These are phyloP conservation scores for Leptinotarsa undecemlineata DNA, from an alignment of 1,140 invertebrate genomes.

Conservation along the genomic window DNA sequence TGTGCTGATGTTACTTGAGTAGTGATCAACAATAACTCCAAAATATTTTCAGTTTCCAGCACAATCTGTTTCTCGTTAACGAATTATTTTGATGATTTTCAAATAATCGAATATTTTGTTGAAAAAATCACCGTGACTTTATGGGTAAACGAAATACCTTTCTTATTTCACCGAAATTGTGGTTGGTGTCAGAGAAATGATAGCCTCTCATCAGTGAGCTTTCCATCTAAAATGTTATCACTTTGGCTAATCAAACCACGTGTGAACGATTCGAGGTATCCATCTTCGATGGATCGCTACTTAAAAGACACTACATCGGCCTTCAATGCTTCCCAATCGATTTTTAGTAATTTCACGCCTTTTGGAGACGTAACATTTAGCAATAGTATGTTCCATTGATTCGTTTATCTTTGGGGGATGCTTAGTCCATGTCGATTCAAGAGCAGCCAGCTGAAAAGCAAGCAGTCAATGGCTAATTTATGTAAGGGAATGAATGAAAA, in stretches of 20 bases:
- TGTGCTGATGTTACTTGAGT: too few species aligned
- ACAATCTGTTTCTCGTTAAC: too few species aligned
- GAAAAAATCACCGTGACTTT: too few species aligned
- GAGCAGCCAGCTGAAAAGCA: conserved; percentile 18
- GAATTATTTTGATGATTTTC: too few species aligned
- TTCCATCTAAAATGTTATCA: too few species aligned
- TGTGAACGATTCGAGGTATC: neutral
- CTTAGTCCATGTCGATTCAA: neutral
- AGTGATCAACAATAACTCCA: too few species aligned
- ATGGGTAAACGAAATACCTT: too few species aligned
- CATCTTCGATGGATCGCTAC: neutral
- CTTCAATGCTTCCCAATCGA: neutral
- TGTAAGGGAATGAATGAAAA: conserved; percentile 18
- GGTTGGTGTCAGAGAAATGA: too few species aligned
- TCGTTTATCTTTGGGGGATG: conserved; percentile 38
- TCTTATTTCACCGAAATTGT: too few species aligned
- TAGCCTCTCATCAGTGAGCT: too few species aligned
- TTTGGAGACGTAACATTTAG: conserved; percentile 46
- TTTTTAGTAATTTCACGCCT: conserved; percentile 47
- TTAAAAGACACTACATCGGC: neutral
- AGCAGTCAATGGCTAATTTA: conserved; percentile 21
- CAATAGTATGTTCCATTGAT: conserved; percentile 42
- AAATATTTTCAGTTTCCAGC: too few species aligned
- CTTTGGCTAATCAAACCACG: neutral
- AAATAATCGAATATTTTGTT: too few species aligned